Percentiles rank a stretch among this genome's conserved stretches.
Conservation (phyloP, 2,113 vertebrate genomes). For the Acinonyx jubatus region DNA sequence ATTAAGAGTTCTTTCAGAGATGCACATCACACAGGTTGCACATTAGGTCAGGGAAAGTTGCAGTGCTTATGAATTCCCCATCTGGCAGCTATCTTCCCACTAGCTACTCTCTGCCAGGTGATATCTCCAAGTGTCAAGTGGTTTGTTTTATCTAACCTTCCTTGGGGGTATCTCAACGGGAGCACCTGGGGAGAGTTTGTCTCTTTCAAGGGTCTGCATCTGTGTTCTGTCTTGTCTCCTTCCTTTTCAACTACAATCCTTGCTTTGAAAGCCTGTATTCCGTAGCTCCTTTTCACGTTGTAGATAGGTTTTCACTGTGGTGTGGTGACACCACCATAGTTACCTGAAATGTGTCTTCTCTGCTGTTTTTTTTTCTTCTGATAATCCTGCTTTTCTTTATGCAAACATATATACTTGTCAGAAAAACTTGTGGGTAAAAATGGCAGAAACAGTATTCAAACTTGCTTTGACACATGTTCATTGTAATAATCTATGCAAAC, state of each 20-base stretch:
- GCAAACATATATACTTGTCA: background rate
- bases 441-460: background rate
- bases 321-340: background rate
- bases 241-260: background rate
- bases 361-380: background rate
- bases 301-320: background rate
- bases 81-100: accelerated
- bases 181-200: background rate
- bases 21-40: background rate
- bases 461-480: background rate
- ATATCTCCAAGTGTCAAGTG: background rate
- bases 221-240: background rate
- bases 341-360: background rate
- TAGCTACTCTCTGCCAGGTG: background rate
- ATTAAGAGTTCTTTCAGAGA: background rate
- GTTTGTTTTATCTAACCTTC: background rate
- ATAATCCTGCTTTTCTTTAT: background rate
- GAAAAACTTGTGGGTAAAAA: background rate
- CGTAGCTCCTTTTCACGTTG: background rate
- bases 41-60: background rate
- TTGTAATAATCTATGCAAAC: background rate
- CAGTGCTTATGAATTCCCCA: background rate
- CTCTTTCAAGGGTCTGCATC: background rate
- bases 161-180: too few relatives aligned
- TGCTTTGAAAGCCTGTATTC: background rate